Evolutionary conservation across 92 coral and sea anemone species (phyloP), one percentile per base, ranked within the genome.

Genomic region (Paramuricea clavata): DNA sequence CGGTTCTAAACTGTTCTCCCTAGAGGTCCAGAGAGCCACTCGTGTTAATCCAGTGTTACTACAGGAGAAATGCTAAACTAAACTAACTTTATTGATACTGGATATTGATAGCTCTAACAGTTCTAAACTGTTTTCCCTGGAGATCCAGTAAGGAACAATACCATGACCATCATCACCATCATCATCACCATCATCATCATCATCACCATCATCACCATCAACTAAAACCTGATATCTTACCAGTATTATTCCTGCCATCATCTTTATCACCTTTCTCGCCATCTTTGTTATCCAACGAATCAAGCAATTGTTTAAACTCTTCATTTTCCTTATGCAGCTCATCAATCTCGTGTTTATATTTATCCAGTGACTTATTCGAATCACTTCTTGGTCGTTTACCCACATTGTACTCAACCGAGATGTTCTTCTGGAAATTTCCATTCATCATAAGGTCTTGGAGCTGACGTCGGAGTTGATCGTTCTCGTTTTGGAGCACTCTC

Each of bases 241-340:
- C 62, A 10, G 25, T 54, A 6, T 25, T 12, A 27, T 27, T 50
- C 82, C 26, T 76, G 17, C 36, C 82, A 13, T 25, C 26, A 33
- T 33, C 68, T 61, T 49, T 49, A 27, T 76, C 82, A 28, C 36
- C 82, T 49, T 54, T 54, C 5, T 68, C 68, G 10, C 82, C 82
- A 76, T 49, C 82, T 76, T 76, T 76, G 33, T 30, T 22, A 54
- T 76, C 82, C 82, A 76, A 23, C 30, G 82, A 76, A 52, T 76
- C 82, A 36, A 76, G n/a, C 26, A 76, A 61, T 21, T 76, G 82
- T 35, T 76, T 76, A 42, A 76, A 76, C 22, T 76, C 82, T 76
- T 76, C 82, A 61, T 76, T 76, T 33, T 76, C 82, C 34, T 68
- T 68, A 76, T 76, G 82, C 6, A 76, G 68, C 21, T 76, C 82